Evolutionary conservation across 2,888 invertebrate species (phyloP), one percentile per base, ranked within the genome.

Genomic region (Mycalesis mineus): DNA sequence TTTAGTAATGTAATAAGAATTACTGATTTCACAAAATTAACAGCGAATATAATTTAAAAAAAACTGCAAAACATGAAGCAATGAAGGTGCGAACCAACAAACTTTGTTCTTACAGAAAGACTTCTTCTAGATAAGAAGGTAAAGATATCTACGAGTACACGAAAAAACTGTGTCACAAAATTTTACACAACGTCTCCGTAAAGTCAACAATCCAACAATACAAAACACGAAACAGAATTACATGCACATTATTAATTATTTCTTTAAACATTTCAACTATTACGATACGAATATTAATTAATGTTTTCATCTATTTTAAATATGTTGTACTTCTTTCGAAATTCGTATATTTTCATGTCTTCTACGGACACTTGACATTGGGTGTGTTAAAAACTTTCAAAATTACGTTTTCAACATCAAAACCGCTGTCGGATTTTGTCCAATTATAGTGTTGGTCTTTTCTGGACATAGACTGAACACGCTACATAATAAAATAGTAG

Each of bases 241-340:
- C 49, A 28, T 49, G 37, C 28, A 39, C 15, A 47, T 47, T 47
- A 9, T 22, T 22, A 47, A 15, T 11, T 47, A 47, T 36, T 36
- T 48, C 39, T 14, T 50, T 39, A 50, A 37, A 52, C 51, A 52
- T 42, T 51, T 51, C 9, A 29, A 33, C 52, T 52, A 52, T 9
- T 33, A 22, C 5, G 3, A 44, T 17, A 42, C 29, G 50, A 37
- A 50, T 56, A 52, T 50, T 33, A 15, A 22, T 47, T 15, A 56
- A 29, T 39, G 56, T 61, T 49, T 60, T 55, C 51, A 62, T 56
- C 33, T 51, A 60, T 60, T 60, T 22, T 57, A 44, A 45, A 56
- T 51, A 59, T 36, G 47, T 62, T 62, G 62, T 62, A 62, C 62
- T 62, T 55, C 51, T 15, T 57, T 28, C 41, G 54, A 62, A 62